These are phyloP conservation scores for Pelochelys cantorii DNA, from an alignment of 2,797 vertebrate genomes.

Conservation along the genomic window DNA sequence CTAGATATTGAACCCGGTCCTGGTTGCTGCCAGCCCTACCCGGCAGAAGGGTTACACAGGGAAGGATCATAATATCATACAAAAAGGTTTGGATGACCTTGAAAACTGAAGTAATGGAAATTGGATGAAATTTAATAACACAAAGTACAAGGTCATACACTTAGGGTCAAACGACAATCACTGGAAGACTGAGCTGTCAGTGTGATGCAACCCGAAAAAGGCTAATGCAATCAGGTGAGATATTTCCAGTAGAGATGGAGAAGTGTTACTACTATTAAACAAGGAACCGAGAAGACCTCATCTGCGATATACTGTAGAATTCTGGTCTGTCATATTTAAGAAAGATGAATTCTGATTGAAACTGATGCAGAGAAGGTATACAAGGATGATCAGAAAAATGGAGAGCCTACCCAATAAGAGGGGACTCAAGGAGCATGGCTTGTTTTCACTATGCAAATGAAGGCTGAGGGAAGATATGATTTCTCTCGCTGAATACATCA, in stretches of 20 bases:
- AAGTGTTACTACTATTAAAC: background rate
- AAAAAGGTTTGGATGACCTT: too few relatives aligned
- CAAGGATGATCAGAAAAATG: background rate
- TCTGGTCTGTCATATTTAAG: background rate
- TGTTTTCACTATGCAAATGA: background rate
- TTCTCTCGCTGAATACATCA: background rate
- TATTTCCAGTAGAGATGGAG: background rate
- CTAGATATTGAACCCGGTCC: too few relatives aligned
- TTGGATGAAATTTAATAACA: too few relatives aligned
- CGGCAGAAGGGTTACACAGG: too few relatives aligned
- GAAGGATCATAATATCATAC: too few relatives aligned
- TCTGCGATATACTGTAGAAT: background rate
- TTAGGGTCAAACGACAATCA: too few relatives aligned
- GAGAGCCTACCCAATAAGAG: background rate
- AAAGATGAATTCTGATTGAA: background rate
- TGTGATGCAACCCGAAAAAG: too few relatives aligned
- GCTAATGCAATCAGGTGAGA: background rate
- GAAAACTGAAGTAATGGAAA: too few relatives aligned
- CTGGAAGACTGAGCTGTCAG: too few relatives aligned
- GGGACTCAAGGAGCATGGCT: background rate
- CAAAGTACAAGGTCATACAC: too few relatives aligned
- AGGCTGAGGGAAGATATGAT: background rate
- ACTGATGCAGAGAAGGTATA: background rate
- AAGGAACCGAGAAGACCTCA: background rate
- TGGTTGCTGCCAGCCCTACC: too few relatives aligned